phyloP scores from a whole-genome alignment of 2,113 vertebrate genomes.

The Microtus oregoni region DNA sequence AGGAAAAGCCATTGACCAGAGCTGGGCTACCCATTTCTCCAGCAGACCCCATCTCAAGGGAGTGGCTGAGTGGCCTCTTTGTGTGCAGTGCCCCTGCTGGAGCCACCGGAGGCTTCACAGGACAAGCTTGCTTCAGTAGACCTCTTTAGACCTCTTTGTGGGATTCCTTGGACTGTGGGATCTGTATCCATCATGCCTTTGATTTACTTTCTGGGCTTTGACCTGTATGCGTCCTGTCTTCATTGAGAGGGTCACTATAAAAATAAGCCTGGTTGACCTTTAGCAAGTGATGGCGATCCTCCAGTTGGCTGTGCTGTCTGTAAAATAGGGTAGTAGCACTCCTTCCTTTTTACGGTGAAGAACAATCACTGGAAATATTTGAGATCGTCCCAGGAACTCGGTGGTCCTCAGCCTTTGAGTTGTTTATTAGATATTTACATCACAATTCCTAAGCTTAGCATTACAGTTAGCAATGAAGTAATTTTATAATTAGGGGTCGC shows the following conservation, averaged over 20 bases:
- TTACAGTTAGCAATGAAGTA: not conserved
- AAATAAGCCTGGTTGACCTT: not conserved
- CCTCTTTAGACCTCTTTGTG: not conserved
- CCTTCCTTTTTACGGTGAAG: not conserved
- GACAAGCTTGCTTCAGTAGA: not conserved
- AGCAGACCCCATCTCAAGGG: not conserved
- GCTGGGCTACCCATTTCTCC: not conserved
- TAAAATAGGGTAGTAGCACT: not conserved
- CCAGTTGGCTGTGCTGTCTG: not conserved
- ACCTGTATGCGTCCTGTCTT: not conserved
- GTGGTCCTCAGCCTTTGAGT: not conserved
- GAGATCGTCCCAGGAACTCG: not conserved
- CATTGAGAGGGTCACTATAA: not conserved
- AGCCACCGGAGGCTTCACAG: not conserved
- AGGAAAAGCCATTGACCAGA: not conserved
- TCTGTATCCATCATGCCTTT: not conserved
- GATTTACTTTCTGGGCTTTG: not conserved
- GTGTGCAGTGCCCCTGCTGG: rapidly evolving
- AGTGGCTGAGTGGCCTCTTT: not conserved
- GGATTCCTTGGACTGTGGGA: not conserved
- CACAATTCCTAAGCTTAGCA: not conserved
- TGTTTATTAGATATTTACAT: not conserved
- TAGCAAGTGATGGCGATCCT: not conserved
- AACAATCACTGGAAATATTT: not conserved
- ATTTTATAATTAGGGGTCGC: not conserved